Evolutionary conservation across 1,140 invertebrate genomes (phyloP), one percentile per base, ranked within the genome.

Genomic region (Lucilia cuprina): DNA sequence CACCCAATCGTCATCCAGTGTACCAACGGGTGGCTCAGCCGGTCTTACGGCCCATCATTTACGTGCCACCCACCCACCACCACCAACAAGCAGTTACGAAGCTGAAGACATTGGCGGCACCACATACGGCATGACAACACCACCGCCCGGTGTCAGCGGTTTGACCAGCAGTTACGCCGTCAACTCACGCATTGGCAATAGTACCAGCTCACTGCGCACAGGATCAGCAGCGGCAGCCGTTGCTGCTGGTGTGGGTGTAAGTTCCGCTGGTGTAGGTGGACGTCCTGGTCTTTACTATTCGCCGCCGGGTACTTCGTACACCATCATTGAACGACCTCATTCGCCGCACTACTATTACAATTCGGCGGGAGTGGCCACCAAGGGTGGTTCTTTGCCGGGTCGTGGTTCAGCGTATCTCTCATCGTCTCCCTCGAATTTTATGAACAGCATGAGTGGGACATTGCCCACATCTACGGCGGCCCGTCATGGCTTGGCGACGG

Each of bases 301-400:
- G 50, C 94, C 94, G 84, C 94, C 94, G 12, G 94, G 96, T 75
- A 96, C 96, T 84, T 96, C 95, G 74, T 96, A 96, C 91, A 96
- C 96, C 86, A 96, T 96, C 90, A 94, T 96, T 86, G 96, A 96
- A 91, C 93, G 95, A 80, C 95, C 95, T 49, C 94, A 95, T 84
- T 95, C 95, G 86, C 95, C 95, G 47, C 94, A 95, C 85, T 91
- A 91, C 83, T 91, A 91, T 75, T 91, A 89, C 85, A 91, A 91
- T 86, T 89, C 88, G 84, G 90, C 88, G 47, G 89, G 89, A 25
- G 91, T 89, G 88, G 91, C 86, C 87, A 91, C 90, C 83, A 92
- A 92, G 85, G 89, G 89, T 70, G 87, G 89, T 13, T 91, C 89
- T 74, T 82, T 91, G 85, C 89, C 89, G 7, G 88, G 89, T n/a